Evolutionary conservation across 1,140 invertebrate species (phyloP), one percentile per base, ranked within the genome.

Genomic region (Patella vulgata): DNA sequence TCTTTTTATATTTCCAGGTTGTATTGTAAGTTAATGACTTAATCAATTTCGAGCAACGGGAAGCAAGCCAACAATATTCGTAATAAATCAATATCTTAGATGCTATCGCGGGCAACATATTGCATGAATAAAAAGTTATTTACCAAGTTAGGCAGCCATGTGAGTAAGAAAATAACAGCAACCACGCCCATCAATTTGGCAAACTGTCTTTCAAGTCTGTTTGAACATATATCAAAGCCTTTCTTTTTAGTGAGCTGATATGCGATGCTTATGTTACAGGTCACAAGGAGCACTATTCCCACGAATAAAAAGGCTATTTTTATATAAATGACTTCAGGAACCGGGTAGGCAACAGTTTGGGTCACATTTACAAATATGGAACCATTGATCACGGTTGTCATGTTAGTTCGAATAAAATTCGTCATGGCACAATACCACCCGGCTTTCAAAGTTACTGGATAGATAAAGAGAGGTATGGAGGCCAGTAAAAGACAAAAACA

Each of bases 91-190:
- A n/a, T n/a, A n/a, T n/a, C n/a, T n/a, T n/a, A n/a, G n/a, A n/a
- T n/a, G n/a, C n/a, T n/a, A n/a, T n/a, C n/a, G n/a, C n/a, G n/a
- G n/a, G n/a, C n/a, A n/a, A n/a, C n/a, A n/a, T n/a, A n/a, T n/a
- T n/a, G n/a, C n/a, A n/a, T n/a, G n/a, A n/a, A n/a, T n/a, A n/a
- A n/a, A n/a, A 27, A 17, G n/a, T 8, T 30, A 47, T 53, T 56
- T 14, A 63, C 60, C 28, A 63, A 46, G 50, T 63, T 63, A 9
- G 60, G 60, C 21, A 63, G 39, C 60, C 60, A 63, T 4, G 60
- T 63, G n/a, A 63, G 25, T 1, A 63, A 53, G 46, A 63, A 63
- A 25, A 55, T 33, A 14, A 21, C 11, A 14, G 52, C 52, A 28
- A 63, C 54, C 3, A 63, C 60, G 3, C 60, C 52, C 60, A 63